A percentile compares a stretch with the other conserved stretches of the same genome.
phyloP scores from a whole-genome alignment of 2,797 vertebrate species.

The Silurus lanzhouensis region DNA sequence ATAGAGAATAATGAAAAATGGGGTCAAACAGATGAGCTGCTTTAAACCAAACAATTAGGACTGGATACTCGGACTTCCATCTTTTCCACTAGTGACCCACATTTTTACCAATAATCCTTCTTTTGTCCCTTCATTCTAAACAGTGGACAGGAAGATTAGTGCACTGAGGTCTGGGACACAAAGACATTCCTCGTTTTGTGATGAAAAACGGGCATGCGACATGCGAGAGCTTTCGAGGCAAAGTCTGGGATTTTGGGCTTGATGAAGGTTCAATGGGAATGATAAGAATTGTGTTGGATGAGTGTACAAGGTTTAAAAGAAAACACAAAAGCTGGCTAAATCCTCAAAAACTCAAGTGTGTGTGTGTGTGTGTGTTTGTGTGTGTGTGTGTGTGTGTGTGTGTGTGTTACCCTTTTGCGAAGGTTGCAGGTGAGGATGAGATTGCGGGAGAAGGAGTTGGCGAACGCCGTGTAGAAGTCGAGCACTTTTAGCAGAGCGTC shows the following conservation, averaged over 20 bases:
- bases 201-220: neutral
- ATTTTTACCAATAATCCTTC: neutral
- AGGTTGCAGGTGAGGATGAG: constrained; percentile 95
- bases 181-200: neutral
- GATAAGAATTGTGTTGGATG: neutral
- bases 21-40: neutral
- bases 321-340: neutral
- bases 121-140: neutral
- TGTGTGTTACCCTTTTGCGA: constrained; percentile 84
- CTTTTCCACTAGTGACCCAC: neutral
- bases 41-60: neutral
- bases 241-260: neutral
- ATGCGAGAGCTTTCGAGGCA: neutral
- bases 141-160: neutral
- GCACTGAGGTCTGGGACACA: neutral
- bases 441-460: constrained; percentile 95
- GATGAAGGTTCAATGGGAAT: neutral
- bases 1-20: neutral
- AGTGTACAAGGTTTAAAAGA: neutral
- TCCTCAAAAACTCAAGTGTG: neutral
- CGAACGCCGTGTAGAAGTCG: constrained; percentile 94
- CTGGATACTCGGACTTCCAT: neutral
- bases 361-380: no score
- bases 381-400: neutral
- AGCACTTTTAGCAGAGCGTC: constrained; percentile 94